A percentile compares a stretch with the other conserved stretches of the same genome.
These are phyloP conservation scores for Stenoptilia bipunctidactyla DNA, from an alignment of 2,888 invertebrate species.

Conservation along the genomic window DNA sequence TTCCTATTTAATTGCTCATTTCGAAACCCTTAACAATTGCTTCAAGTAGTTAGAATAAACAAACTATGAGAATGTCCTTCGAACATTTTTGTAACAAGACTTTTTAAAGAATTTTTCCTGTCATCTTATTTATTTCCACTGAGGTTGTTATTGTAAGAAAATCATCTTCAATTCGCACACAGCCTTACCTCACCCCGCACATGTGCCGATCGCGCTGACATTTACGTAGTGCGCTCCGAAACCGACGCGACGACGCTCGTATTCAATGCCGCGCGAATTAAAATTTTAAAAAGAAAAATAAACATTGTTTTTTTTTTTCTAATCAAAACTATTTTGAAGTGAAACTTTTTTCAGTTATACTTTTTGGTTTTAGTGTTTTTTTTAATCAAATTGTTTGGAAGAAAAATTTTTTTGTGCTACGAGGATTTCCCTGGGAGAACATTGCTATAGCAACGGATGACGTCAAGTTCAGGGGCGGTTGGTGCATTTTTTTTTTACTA, in stretches of 20 bases:
- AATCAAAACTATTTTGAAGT: background rate
- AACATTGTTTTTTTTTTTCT: conserved; percentile 21
- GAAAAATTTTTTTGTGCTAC: conserved; percentile 27
- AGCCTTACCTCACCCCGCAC: conserved; percentile 50
- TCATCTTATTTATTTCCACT: no score
- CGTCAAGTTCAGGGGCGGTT: conserved; percentile 67
- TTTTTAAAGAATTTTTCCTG: no score
- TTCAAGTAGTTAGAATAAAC: no score
- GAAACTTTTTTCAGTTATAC: conserved; percentile 15
- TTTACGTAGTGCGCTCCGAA: conserved; percentile 65
- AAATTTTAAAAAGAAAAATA: conserved; percentile 13
- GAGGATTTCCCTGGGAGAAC: conserved; percentile 36
- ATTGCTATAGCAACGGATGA: conserved; percentile 60
- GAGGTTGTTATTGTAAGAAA: background rate
- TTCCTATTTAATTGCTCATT: no score
- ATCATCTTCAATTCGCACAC: conserved; percentile 24
- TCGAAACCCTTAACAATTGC: no score
- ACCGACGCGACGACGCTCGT: conserved; percentile 49
- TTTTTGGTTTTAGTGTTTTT: conserved; percentile 16
- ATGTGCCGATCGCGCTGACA: conserved; percentile 65
- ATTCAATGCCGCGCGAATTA: conserved; percentile 22
- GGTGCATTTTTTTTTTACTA: conserved; percentile 61
- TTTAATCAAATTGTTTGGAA: conserved; percentile 13
- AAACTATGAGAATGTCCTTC: no score
- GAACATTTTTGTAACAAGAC: no score